These are phyloP conservation scores for Diadophis punctatus DNA, from an alignment of 2,113 vertebrate genomes.

Conservation along the genomic window DNA sequence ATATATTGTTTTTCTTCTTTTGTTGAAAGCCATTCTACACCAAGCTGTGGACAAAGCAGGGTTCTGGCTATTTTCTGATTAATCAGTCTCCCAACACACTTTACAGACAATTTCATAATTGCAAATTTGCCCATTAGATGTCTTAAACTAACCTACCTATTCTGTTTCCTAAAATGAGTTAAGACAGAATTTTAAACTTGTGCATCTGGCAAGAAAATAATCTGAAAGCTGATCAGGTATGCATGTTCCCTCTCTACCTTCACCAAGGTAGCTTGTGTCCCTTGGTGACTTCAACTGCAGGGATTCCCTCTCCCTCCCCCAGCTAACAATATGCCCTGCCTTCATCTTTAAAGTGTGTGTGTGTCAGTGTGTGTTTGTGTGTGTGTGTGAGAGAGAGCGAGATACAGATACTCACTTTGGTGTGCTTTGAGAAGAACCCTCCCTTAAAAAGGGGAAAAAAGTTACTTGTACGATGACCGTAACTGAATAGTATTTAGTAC, in stretches of 20 bases:
- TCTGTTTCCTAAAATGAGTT: conserved; percentile 64
- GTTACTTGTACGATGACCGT: conserved; percentile 49
- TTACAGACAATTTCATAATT: conserved; percentile 62
- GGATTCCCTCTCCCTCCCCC: conserved; percentile 30
- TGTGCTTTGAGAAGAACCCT: conserved; percentile 9
- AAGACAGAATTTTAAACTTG: conserved; percentile 46
- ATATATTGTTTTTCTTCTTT: conserved; percentile 68
- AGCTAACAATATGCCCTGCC: conserved; percentile 22
- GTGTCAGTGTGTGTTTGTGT: conserved; percentile 22
- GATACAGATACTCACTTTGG: conserved; percentile 46
- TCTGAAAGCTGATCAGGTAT: conserved; percentile 60
- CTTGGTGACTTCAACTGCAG: conserved; percentile 37
- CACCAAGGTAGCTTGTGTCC: not conserved
- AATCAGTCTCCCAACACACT: conserved; percentile 63
- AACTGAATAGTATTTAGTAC: conserved; percentile 62
- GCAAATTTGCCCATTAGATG: conserved; percentile 48
- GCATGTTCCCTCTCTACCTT: conserved; percentile 16
- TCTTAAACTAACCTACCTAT: conserved; percentile 62
- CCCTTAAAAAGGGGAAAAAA: not conserved
- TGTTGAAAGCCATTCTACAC: conserved; percentile 74
- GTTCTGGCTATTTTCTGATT: conserved; percentile 68
- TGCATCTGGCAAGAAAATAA: conserved; percentile 62
- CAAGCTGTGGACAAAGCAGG: conserved; percentile 68
- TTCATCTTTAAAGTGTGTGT: conserved; percentile 32
- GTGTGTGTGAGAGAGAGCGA: conserved; percentile 11